A percentile compares a stretch with the other conserved stretches of the same genome.
Evolutionary conservation across 2,113 vertebrate species (phyloP).

Genomic region (Dicentrarchus labrax): DNA sequence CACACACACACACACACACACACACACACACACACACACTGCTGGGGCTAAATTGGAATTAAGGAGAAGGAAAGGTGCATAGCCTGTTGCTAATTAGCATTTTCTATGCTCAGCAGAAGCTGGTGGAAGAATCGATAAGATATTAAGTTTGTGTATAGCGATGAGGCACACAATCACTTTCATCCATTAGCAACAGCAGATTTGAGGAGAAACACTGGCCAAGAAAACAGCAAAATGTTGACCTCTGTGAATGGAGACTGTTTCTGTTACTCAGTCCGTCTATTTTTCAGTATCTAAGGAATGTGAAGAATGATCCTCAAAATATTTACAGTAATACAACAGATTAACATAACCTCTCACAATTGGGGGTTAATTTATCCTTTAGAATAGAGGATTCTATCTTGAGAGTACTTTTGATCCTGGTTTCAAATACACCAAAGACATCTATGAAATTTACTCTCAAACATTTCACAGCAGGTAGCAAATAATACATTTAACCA

Average conservation of each 20-base stretch:
- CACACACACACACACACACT: constrained; percentile 28
- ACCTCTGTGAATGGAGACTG: constrained; percentile 33
- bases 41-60: constrained; percentile 78
- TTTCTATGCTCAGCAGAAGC: constrained; percentile 93
- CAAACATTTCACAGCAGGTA: constrained; percentile 20
- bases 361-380: constrained; percentile 18
- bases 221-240: constrained; percentile 59
- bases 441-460: not conserved
- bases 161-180: constrained; percentile 86
- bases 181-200: constrained; percentile 80
- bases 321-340: not conserved
- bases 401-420: constrained; percentile 13
- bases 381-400: not conserved
- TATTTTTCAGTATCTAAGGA: not conserved
- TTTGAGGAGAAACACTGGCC: constrained; percentile 69
- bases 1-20: constrained; percentile 35
- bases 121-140: constrained; percentile 88
- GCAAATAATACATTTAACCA: constrained; percentile 1
- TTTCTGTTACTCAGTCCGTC: not conserved
- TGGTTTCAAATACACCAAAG: constrained; percentile 8
- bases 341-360: not conserved
- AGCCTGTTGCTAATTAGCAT: constrained; percentile 91
- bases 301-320: not conserved
- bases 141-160: constrained; percentile 92
- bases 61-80: constrained; percentile 78